Percentiles rank a stretch among this genome's conserved stretches.
phyloP scores from a whole-genome alignment of 2,113 vertebrate species.

The Thoracochromis brauschi region DNA sequence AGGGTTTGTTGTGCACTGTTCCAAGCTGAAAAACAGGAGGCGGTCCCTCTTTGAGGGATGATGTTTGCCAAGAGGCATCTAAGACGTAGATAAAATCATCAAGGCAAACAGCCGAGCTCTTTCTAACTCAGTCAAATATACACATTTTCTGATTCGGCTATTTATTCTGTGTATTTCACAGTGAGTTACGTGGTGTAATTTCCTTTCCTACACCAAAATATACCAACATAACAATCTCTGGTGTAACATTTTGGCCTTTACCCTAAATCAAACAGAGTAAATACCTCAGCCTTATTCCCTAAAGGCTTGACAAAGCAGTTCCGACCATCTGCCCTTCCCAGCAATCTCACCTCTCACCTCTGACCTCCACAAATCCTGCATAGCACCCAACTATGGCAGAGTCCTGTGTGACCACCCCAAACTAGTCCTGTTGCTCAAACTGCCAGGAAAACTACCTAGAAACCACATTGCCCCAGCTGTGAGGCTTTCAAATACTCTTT shows the following conservation, averaged over 20 bases:
- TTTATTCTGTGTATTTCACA: not conserved
- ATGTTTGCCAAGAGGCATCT: constrained; percentile 1
- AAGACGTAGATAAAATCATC: constrained; percentile 14
- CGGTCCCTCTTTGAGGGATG: constrained; percentile 5
- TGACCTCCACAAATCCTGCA: constrained; percentile 68
- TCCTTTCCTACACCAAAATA: not conserved
- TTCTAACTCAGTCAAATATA: not conserved
- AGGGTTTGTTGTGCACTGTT: not conserved
- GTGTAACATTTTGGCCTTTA: not conserved
- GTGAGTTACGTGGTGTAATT: not conserved
- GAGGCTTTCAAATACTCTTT: not conserved
- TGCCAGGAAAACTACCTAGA: not conserved
- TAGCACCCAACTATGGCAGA: constrained; percentile 28
- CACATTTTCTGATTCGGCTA: not conserved
- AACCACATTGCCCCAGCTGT: not conserved
- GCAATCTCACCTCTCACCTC: constrained; percentile 65
- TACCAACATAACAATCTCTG: not conserved
- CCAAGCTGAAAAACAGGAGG: not conserved
- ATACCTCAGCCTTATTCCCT: constrained; percentile 22
- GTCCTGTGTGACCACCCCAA: constrained; percentile 25
- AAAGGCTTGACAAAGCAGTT: constrained; percentile 48
- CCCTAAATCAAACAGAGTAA: not conserved
- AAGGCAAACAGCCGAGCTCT: not conserved
- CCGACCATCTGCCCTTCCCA: constrained; percentile 69
- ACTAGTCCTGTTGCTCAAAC: constrained; percentile 9